These are phyloP conservation scores for Diadegma fenestrale DNA, from an alignment of 2,888 invertebrate genomes.

Conservation along the genomic window DNA sequence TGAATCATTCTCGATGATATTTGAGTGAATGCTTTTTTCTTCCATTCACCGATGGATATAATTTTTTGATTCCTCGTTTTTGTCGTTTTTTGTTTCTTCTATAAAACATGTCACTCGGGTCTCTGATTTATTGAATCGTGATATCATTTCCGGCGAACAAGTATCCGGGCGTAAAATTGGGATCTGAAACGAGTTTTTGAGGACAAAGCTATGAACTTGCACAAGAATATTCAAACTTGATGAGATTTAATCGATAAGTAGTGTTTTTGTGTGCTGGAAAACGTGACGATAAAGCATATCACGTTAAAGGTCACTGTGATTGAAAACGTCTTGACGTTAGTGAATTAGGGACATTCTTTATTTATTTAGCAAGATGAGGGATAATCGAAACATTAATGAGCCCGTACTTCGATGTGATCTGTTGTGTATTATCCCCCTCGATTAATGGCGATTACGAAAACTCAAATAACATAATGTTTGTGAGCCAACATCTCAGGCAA, in stretches of 20 bases:
- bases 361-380: conserved; percentile 63
- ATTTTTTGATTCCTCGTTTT: conserved; percentile 21
- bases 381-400: conserved; percentile 24
- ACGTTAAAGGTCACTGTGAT: conserved; percentile 59
- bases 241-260: conserved; percentile 46
- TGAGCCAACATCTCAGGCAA: conserved; percentile 29
- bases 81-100: conserved; percentile 21
- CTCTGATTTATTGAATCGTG: conserved; percentile 39
- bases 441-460: conserved; percentile 43
- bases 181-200: conserved; percentile 38
- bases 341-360: conserved; percentile 65
- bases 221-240: conserved; percentile 22
- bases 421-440: conserved; percentile 55
- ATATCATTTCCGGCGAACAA: conserved; percentile 27
- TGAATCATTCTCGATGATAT: background rate
- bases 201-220: conserved; percentile 6
- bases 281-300: conserved; percentile 39
- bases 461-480: conserved; percentile 31
- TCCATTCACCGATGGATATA: conserved; percentile 5
- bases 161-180: conserved; percentile 19
- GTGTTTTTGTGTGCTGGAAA: conserved; percentile 37
- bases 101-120: conserved; percentile 39
- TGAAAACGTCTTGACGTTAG: conserved; percentile 54
- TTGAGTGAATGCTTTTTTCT: conserved; percentile 17
- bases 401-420: conserved; percentile 36